These are phyloP conservation scores for Eurystomus gularis DNA, from an alignment of 2,113 vertebrate genomes.

Conservation along the genomic window DNA sequence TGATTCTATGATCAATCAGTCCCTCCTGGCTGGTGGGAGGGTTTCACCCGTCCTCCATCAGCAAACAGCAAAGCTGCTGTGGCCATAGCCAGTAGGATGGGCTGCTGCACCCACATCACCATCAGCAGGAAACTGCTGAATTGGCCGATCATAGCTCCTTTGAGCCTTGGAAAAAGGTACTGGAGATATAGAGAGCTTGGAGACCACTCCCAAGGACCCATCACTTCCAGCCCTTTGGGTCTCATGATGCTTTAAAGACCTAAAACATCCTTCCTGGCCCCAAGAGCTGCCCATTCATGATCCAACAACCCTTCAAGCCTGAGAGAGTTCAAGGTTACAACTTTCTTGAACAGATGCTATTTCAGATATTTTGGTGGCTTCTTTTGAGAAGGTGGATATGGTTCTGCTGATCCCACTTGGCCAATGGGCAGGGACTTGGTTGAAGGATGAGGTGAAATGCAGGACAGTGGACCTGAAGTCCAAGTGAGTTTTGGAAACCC, in stretches of 20 bases:
- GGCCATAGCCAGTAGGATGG: background rate
- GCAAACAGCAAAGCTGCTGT: rapidly evolving
- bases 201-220: rapidly evolving
- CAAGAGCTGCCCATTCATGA: background rate
- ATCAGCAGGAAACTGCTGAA: background rate
- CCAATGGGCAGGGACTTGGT: rapidly evolving
- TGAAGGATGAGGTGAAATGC: background rate
- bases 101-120: background rate
- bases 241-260: background rate
- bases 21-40: no score
- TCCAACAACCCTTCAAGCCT: rapidly evolving
- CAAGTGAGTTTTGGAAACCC: background rate
- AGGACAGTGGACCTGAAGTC: background rate
- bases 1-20: background rate
- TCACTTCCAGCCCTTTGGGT: background rate
- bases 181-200: background rate
- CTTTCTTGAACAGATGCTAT: no score
- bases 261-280: background rate
- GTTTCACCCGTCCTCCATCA: background rate
- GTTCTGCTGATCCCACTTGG: background rate
- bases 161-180: background rate
- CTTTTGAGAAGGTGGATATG: background rate
- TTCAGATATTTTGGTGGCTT: background rate
- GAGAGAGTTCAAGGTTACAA: background rate
- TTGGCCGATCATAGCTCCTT: rapidly evolving